phyloP scores from a whole-genome alignment of 2,113 vertebrate species.

The Chlorodrepanis virens region DNA sequence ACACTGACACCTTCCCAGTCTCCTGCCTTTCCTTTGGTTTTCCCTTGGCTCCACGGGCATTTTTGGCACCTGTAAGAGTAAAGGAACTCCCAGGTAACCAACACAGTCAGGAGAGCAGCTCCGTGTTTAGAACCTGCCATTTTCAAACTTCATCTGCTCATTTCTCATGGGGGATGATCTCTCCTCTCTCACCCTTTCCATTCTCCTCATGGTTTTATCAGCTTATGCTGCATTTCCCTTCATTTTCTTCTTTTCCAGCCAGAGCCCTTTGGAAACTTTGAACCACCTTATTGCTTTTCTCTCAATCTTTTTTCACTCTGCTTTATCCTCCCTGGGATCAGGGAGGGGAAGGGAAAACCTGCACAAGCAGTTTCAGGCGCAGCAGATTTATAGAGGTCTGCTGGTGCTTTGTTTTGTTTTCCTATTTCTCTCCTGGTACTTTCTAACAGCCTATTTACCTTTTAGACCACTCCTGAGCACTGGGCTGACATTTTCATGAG shows the following conservation, averaged over 20 bases:
- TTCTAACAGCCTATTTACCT: conserved; percentile 62
- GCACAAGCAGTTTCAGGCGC: background rate
- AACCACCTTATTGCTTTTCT: background rate
- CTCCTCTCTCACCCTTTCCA: background rate
- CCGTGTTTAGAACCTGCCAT: background rate
- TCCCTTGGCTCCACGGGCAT: fast-evolving
- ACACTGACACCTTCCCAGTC: fast-evolving
- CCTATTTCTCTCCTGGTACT: conserved; percentile 36
- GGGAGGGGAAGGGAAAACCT: background rate
- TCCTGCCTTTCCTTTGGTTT: background rate
- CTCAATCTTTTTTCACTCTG: background rate
- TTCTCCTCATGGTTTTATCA: background rate
- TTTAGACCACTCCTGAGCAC: conserved; percentile 47
- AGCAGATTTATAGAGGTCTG: conserved; percentile 28
- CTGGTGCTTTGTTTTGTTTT: conserved; percentile 45
- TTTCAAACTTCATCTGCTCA: background rate
- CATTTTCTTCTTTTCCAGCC: background rate
- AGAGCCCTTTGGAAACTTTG: background rate
- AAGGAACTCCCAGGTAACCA: background rate
- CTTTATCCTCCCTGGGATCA: background rate
- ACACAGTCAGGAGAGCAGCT: background rate
- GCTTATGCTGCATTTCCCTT: background rate
- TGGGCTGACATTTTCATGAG: conserved; percentile 50
- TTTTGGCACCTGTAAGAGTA: background rate
- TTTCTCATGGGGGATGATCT: background rate